Conservation (phyloP, 2,888 invertebrate genomes). For the Thymelicus lineola region DNA sequence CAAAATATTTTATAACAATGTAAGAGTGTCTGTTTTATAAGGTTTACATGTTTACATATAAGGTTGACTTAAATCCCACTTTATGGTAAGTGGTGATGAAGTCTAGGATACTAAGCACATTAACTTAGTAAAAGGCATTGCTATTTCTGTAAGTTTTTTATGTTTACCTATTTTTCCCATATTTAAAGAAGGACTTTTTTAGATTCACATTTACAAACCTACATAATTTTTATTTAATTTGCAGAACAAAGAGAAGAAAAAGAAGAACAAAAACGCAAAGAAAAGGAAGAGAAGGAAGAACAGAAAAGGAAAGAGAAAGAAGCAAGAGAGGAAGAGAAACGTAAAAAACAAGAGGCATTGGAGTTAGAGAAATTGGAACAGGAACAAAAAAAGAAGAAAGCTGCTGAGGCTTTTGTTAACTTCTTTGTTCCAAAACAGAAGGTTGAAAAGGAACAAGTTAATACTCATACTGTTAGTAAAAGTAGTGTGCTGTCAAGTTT, state of each 20-base stretch:
- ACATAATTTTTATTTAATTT: slow-evolving; percentile 34
- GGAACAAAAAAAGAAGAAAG: slow-evolving; percentile 91
- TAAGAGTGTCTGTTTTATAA: too few relatives aligned
- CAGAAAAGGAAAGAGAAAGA: slow-evolving; percentile 80
- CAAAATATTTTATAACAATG: too few relatives aligned
- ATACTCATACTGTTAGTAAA: slow-evolving; percentile 64
- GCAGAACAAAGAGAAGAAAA: slow-evolving; percentile 74
- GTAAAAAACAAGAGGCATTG: slow-evolving; percentile 86
- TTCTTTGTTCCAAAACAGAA: slow-evolving; percentile 91
- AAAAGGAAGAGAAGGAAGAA: slow-evolving; percentile 80
- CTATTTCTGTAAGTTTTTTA: too few relatives aligned
- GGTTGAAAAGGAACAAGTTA: slow-evolving; percentile 66
- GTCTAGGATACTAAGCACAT: too few relatives aligned
- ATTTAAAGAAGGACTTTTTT: neutral
- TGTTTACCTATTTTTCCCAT: too few relatives aligned
- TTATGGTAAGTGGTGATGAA: too few relatives aligned
- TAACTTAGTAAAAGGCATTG: too few relatives aligned
- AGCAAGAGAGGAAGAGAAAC: slow-evolving; percentile 85
- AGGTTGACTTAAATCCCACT: too few relatives aligned
- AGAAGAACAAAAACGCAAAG: slow-evolving; percentile 72
- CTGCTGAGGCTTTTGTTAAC: slow-evolving; percentile 91
- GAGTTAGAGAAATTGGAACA: slow-evolving; percentile 88
- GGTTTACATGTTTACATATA: too few relatives aligned
- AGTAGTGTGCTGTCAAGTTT: slow-evolving; percentile 75
- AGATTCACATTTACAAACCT: neutral